These are phyloP conservation scores for Pteropus alecto DNA, from an alignment of 2,113 vertebrate species.

Conservation along the genomic window DNA sequence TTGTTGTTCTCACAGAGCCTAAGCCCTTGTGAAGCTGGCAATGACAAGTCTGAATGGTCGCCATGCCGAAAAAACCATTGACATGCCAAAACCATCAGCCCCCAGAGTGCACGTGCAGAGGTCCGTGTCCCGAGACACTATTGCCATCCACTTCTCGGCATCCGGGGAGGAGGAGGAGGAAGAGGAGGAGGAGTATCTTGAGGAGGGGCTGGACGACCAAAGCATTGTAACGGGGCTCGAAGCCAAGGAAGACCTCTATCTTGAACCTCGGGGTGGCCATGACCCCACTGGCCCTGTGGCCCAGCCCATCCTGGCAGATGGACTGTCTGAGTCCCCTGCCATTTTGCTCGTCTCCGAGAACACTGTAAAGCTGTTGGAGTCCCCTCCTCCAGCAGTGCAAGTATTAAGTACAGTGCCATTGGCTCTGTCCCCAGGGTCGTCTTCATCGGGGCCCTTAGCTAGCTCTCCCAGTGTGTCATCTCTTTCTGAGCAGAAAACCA, in stretches of 20 bases:
- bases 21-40: conserved; percentile 87
- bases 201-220: conserved; percentile 86
- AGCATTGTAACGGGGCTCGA: conserved; percentile 90
- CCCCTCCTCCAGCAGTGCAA: conserved; percentile 72
- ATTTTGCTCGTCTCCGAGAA: conserved; percentile 74
- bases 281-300: conserved; percentile 75
- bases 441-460: conserved; percentile 74
- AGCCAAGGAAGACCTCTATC: conserved; percentile 92
- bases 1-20: conserved; percentile 83
- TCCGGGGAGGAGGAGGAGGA: conserved; percentile 97
- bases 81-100: conserved; percentile 86
- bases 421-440: conserved; percentile 83
- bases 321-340: conserved; percentile 74
- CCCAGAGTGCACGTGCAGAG: conserved; percentile 98
- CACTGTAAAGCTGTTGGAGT: conserved; percentile 79
- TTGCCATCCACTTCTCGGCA: conserved; percentile 98
- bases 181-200: conserved; percentile 89
- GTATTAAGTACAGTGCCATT: conserved; percentile 82
- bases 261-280: conserved; percentile 81
- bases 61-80: conserved; percentile 90
- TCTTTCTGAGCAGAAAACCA: conserved; percentile 85
- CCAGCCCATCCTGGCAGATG: conserved; percentile 78
- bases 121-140: conserved; percentile 95
- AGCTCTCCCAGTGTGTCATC: conserved; percentile 78
- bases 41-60: conserved; percentile 95